phyloP scores from a whole-genome alignment of 2,797 vertebrate species.

The Clarias laeviceps region DNA sequence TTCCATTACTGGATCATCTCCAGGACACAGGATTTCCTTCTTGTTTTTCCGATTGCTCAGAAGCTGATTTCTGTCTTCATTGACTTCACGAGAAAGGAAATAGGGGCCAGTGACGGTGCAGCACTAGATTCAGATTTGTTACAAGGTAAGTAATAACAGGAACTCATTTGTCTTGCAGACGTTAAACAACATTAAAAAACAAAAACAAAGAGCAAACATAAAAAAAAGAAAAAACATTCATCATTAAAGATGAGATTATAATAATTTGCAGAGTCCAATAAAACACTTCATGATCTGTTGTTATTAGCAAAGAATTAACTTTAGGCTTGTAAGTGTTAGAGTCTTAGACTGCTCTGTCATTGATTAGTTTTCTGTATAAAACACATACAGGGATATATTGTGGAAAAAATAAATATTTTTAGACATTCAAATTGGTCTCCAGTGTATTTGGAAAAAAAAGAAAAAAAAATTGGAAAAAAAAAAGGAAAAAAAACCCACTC shows the following conservation, averaged over 20 bases:
- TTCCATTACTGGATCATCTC: background rate
- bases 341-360: too few species aligned
- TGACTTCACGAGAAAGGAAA: background rate
- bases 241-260: too few species aligned
- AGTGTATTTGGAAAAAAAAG: too few species aligned
- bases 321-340: background rate
- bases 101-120: too few species aligned
- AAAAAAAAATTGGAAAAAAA: too few species aligned
- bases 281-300: background rate
- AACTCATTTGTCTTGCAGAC: background rate
- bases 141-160: background rate
- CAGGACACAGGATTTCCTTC: background rate
- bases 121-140: conserved; percentile 1
- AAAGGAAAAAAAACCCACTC: too few species aligned
- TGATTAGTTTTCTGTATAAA: background rate
- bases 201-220: too few species aligned
- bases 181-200: background rate
- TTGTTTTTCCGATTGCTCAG: background rate
- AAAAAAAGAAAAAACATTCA: background rate
- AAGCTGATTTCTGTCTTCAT: background rate
- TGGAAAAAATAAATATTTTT: too few species aligned
- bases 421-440: too few species aligned
- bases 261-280: background rate
- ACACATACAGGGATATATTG: too few species aligned
- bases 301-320: background rate